Evolutionary conservation across 1,140 invertebrate genomes (phyloP).

Genomic region (Heliconius eleuchia): DNA sequence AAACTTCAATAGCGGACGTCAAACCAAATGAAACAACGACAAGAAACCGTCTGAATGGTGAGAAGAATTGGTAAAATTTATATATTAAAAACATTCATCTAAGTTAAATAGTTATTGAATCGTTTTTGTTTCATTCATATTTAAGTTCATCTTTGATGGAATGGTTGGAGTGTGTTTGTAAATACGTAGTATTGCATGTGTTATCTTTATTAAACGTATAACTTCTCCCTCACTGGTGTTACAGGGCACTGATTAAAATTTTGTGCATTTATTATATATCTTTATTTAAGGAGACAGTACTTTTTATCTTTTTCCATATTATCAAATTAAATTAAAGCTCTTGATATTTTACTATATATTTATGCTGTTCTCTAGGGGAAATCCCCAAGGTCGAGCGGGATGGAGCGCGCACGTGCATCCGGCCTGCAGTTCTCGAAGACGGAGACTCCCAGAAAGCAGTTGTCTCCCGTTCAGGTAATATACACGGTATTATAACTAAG

Average conservation of each 20-base stretch:
- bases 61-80: not conserved
- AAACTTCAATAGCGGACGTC: too few relatives aligned
- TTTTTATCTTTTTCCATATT: too few relatives aligned
- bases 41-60: not conserved
- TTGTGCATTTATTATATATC: too few relatives aligned
- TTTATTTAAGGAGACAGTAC: too few relatives aligned
- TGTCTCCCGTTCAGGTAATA: slow-evolving; percentile 76
- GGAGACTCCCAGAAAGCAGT: slow-evolving; percentile 72
- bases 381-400: slow-evolving; percentile 61
- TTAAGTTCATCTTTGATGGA: not conserved
- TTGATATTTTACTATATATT: not conserved
- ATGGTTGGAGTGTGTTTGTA: not conserved
- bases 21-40: too few relatives aligned
- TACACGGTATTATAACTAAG: not conserved
- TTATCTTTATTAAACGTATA: not conserved
- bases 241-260: too few relatives aligned
- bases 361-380: slow-evolving; percentile 52
- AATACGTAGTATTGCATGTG: slow-evolving; percentile 2
- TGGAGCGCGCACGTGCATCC: slow-evolving; percentile 65
- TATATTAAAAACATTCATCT: not conserved
- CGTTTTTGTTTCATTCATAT: not conserved
- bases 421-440: slow-evolving; percentile 68
- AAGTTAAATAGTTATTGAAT: too few relatives aligned
- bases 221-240: not conserved
- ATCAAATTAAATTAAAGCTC: too few relatives aligned